Percentiles rank a stretch among this genome's conserved stretches.
phyloP scores from a whole-genome alignment of 2,113 vertebrate genomes.

The Uria aalge region DNA sequence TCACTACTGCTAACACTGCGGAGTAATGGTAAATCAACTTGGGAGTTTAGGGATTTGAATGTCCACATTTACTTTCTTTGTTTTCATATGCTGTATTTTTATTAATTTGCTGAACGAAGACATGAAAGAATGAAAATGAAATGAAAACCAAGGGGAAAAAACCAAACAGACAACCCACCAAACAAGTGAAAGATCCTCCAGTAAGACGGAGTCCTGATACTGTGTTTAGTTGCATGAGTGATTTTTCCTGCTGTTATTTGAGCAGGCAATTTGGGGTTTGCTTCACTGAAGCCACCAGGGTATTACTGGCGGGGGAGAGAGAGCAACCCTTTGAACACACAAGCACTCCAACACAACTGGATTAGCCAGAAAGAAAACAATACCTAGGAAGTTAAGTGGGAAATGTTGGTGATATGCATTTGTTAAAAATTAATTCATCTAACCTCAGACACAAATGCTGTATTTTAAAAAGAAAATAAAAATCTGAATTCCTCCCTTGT shows the following conservation, averaged over 20 bases:
- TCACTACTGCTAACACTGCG: not conserved
- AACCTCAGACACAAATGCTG: not conserved
- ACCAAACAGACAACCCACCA: rapidly evolving
- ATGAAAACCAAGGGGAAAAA: not conserved
- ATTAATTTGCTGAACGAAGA: not conserved
- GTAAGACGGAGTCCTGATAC: not conserved
- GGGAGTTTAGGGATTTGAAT: not conserved
- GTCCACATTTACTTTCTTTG: not conserved
- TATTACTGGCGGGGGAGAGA: not conserved
- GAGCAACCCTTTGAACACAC: not conserved
- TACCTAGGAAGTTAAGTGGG: not conserved
- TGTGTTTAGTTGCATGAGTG: not conserved
- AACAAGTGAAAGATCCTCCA: not conserved
- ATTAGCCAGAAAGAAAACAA: not conserved
- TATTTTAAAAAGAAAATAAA: not conserved
- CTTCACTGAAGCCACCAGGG: not conserved
- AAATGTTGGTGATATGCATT: not conserved
- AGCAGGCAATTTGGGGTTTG: not conserved
- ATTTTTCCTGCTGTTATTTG: not conserved
- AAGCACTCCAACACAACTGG: not conserved
- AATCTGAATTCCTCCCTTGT: not conserved
- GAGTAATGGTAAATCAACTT: not conserved
- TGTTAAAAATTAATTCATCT: not conserved
- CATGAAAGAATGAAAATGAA: not conserved
- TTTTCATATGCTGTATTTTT: not conserved